Evolutionary conservation across 1,140 invertebrate genomes (phyloP).

Genomic region (Colletes gigas): DNA sequence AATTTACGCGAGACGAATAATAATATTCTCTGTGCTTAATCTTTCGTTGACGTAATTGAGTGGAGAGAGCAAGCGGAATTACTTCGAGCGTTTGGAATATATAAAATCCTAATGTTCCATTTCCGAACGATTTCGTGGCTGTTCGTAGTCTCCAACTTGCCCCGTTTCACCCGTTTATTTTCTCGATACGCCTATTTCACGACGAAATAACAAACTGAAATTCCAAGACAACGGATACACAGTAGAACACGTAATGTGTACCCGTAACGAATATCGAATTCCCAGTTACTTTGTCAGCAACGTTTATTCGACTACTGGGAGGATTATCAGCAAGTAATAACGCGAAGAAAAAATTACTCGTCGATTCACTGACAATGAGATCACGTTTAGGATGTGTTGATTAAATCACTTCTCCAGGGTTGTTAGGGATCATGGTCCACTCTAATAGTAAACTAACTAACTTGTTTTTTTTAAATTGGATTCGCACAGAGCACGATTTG

Average conservation of each 20-base stretch:
- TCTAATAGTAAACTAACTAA: too few species aligned
- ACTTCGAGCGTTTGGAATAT: background rate
- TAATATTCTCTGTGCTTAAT: conserved; percentile 1
- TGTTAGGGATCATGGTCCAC: too few species aligned
- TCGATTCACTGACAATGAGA: too few species aligned
- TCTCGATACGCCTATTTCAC: background rate
- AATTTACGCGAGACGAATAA: conserved; percentile 10
- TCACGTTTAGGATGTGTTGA: too few species aligned
- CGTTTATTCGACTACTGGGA: background rate
- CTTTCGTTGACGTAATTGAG: conserved; percentile 3
- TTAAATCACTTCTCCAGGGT: too few species aligned
- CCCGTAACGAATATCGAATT: background rate
- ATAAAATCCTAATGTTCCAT: conserved; percentile 5
- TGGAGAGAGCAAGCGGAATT: background rate
- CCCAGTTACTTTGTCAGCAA: background rate
- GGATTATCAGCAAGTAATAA: background rate
- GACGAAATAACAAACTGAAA: background rate
- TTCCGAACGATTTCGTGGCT: background rate
- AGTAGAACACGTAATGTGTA: background rate
- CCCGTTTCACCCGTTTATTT: background rate
- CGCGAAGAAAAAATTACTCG: background rate
- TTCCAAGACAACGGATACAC: background rate
- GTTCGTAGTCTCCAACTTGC: background rate
- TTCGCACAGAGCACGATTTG: too few species aligned
- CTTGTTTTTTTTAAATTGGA: too few species aligned